phyloP scores from a whole-genome alignment of 2,888 invertebrate genomes.

The Chrysolina oricalcia region DNA sequence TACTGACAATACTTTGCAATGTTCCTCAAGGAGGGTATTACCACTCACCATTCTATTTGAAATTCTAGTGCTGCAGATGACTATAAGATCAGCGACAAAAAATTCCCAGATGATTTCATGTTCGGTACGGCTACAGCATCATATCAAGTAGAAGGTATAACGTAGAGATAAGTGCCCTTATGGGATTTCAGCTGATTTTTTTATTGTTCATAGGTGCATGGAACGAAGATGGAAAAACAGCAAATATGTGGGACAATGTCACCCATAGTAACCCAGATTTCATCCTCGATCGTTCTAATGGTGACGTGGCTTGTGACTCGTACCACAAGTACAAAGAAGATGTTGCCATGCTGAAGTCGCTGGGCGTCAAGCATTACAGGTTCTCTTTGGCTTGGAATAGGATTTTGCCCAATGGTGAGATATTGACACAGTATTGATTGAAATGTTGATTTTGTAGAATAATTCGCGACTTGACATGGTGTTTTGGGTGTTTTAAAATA shows the following conservation, averaged over 20 bases:
- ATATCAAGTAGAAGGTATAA: constrained; percentile 12
- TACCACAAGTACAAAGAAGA: constrained; percentile 78
- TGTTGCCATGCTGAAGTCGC: constrained; percentile 72
- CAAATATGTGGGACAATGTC: constrained; percentile 41
- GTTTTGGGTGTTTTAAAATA: too few species aligned
- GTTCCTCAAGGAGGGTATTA: background rate
- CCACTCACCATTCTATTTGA: background rate
- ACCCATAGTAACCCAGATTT: constrained; percentile 14
- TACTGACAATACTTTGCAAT: too few species aligned
- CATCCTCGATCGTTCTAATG: constrained; percentile 68
- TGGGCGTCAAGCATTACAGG: constrained; percentile 75
- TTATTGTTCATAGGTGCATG: constrained; percentile 25
- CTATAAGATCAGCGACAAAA: background rate
- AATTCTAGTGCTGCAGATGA: background rate
- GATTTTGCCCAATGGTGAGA: constrained; percentile 34
- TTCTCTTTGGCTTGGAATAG: constrained; percentile 61
- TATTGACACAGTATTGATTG: too few species aligned
- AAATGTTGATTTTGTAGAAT: too few species aligned
- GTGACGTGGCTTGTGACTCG: constrained; percentile 80
- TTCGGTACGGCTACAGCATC: constrained; percentile 1
- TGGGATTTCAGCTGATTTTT: background rate
- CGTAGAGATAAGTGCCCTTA: background rate
- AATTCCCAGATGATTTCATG: constrained; percentile 9
- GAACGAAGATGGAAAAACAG: constrained; percentile 50
- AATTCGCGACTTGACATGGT: too few species aligned